Conservation (phyloP, 1,140 invertebrate genomes). For the Frieseomelitta varia region DNA sequence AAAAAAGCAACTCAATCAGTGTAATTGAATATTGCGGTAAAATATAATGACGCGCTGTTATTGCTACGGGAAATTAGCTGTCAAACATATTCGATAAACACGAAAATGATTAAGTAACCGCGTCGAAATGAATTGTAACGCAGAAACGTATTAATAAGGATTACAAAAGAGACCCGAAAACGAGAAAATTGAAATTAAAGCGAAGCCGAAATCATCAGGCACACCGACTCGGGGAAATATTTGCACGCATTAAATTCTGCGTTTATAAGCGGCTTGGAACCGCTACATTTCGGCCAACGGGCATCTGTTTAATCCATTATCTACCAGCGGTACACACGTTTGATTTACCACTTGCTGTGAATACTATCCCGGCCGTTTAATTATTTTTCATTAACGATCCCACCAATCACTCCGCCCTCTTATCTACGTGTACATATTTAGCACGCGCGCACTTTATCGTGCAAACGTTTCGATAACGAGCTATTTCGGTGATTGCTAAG, state of each 20-base stretch:
- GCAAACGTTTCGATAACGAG: no score
- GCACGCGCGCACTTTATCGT: not conserved
- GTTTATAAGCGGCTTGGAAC: conserved; percentile 31
- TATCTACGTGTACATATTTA: not conserved
- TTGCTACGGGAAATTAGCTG: not conserved
- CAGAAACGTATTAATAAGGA: not conserved
- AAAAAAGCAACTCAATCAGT: not conserved
- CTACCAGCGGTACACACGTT: not conserved
- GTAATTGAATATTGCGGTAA: not conserved
- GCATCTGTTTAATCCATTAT: conserved; percentile 39
- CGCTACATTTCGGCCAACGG: conserved; percentile 4
- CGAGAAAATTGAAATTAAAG: conserved; percentile 14
- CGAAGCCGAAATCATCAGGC: not conserved
- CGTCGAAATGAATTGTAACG: not conserved
- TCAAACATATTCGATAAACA: not conserved
- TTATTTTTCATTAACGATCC: conserved; percentile 30
- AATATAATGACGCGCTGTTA: not conserved
- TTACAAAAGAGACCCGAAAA: not conserved
- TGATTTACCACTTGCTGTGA: conserved; percentile 16
- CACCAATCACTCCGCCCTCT: not conserved
- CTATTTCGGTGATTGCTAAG: not conserved
- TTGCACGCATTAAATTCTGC: conserved; percentile 1
- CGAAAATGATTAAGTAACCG: not conserved
- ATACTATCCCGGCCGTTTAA: conserved; percentile 16
- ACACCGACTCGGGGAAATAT: not conserved